Percentiles rank a stretch among this genome's conserved stretches.
Conservation (phyloP, 1,140 invertebrate genomes). For the Phymastichus coffea region DNA sequence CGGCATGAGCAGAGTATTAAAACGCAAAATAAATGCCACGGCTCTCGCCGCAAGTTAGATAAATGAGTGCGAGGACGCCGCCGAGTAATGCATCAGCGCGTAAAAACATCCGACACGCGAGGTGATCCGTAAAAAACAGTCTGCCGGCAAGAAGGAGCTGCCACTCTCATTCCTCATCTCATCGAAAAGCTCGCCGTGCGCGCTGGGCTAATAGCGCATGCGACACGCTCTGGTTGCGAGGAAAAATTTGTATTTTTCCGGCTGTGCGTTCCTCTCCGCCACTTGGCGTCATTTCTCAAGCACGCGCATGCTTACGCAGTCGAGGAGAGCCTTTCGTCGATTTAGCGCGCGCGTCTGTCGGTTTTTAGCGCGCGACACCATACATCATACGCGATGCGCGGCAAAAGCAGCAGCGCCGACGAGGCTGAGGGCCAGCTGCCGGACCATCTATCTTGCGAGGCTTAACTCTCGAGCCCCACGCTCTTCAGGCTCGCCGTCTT, state of each 20-base stretch:
- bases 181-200: conserved; percentile 11
- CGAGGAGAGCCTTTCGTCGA: conserved; percentile 37
- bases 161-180: conserved; percentile 17
- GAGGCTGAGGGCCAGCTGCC: conserved; percentile 29
- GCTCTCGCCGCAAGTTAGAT: not conserved
- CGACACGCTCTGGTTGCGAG: conserved; percentile 17
- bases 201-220: conserved; percentile 8
- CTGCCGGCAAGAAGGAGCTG: not conserved
- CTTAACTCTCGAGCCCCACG: conserved; percentile 36
- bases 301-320: too few relatives aligned
- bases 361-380: conserved; percentile 41
- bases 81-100: conserved; percentile 1
- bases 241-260: conserved; percentile 28
- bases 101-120: not conserved
- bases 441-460: conserved; percentile 43
- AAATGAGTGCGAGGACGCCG: not conserved
- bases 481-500: too few relatives aligned
- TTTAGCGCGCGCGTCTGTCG: conserved; percentile 40
- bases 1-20: too few relatives aligned
- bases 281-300: conserved; percentile 33
- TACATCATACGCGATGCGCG: conserved; percentile 42
- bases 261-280: conserved; percentile 1
- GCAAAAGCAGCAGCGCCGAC: conserved; percentile 1
- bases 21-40: not conserved
- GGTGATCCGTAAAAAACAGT: conserved; percentile 3